These are phyloP conservation scores for Corydoras maculifer DNA, from an alignment of 2,113 vertebrate species.

Conservation along the genomic window DNA sequence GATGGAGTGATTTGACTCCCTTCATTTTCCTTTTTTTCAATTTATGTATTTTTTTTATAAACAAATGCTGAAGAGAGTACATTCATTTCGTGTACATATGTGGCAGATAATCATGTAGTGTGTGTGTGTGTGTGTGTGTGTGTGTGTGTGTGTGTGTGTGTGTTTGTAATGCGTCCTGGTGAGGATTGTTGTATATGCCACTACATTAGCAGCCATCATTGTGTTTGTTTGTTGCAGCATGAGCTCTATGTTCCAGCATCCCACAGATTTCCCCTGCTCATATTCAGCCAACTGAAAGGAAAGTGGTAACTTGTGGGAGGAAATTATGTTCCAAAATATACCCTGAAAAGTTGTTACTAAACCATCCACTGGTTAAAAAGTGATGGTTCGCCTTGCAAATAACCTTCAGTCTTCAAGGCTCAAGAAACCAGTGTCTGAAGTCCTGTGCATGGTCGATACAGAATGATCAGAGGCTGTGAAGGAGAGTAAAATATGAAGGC, in stretches of 20 bases:
- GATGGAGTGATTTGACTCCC: too few relatives aligned
- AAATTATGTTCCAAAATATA: conserved; percentile 2
- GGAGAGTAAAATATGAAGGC: conserved; percentile 13
- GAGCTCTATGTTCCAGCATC: conserved; percentile 6
- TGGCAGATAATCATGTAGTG: too few relatives aligned
- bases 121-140: too few relatives aligned
- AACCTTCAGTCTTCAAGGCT: background rate
- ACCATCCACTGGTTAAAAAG: background rate
- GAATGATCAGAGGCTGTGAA: conserved; percentile 18
- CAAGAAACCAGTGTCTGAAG: conserved; percentile 20
- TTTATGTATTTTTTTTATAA: too few relatives aligned
- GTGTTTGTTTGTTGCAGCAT: conserved; percentile 9
- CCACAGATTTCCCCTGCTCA: background rate
- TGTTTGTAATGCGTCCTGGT: too few relatives aligned
- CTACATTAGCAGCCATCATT: background rate
- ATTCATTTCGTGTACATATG: too few relatives aligned
- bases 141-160: too few relatives aligned
- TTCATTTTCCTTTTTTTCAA: too few relatives aligned
- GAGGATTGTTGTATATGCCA: too few relatives aligned
- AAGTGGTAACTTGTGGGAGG: background rate
- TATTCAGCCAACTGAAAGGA: background rate
- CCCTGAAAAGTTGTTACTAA: background rate
- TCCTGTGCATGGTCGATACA: conserved; percentile 19
- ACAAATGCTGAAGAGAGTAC: too few relatives aligned
- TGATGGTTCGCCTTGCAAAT: conserved; percentile 1